Evolutionary conservation across 2,797 vertebrate species (phyloP), one percentile per base, ranked within the genome.

Genomic region (Gambusia yucatana): DNA sequence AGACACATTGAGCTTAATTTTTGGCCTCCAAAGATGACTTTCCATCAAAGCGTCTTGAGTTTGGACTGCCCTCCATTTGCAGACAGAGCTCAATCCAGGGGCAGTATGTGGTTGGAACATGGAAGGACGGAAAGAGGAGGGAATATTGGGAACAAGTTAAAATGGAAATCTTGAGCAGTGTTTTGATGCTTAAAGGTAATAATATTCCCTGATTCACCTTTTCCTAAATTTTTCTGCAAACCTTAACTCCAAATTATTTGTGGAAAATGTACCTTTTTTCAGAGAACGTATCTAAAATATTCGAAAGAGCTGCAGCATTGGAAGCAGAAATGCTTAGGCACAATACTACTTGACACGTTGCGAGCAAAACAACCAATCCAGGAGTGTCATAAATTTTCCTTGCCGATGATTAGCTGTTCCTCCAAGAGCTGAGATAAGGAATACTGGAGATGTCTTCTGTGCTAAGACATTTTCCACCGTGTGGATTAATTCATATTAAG

Each of bases 1-100:
- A 81, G 82, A 90, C 86, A 72, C 84, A 59, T 36, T 77, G 79
- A 92, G 84, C 46, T 77, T 76, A 81, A 80, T 75, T 83, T 43
- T 82, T 90, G 89, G 89, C 87, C 71, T 8, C 36, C 77, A 73
- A 8, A 63, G 81, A 78, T 7, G 47, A 86, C 84, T 87, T 88
- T 93, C 89, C 89, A 88, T 93, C 88, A 91, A 77, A 76, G 83
- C 73, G 78, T 81, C 73, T 85, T 65, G 69, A 86, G 80, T 81
- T 79, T 59, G 55, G 73, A 63, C 47, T 0, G 48, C 67, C 80
- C 84, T 83, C 52, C 22, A 17, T 76, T 77, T 77, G 86, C 63
- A 63, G 77, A 52, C 74, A 59, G 67, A 36, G 43, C 74, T 87
- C 72, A 43, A 28, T 80, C 25, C 14, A 14, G 39, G 71, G 79